Evolutionary conservation across 2,888 invertebrate genomes (phyloP).

Genomic region (Lydus trimaculatus): DNA sequence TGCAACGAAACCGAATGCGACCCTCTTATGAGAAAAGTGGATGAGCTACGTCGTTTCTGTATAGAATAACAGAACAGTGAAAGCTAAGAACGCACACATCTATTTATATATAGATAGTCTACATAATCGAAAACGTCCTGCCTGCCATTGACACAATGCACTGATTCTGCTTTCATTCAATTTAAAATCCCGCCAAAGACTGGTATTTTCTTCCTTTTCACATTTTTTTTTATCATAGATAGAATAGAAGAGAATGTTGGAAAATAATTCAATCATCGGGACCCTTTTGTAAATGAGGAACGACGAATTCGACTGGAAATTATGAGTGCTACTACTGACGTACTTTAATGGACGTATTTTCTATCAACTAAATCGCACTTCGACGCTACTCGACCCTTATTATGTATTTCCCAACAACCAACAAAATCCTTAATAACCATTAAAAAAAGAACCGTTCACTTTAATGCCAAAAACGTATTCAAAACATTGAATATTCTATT

Average conservation of each 20-base stretch:
- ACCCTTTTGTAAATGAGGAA: conserved; percentile 15
- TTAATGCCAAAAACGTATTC: background rate
- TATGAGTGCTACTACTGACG: conserved; percentile 1
- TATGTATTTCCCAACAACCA: conserved; percentile 8
- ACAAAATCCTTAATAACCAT: conserved; percentile 11
- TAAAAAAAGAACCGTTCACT: conserved; percentile 6
- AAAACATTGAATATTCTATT: conserved; percentile 7
- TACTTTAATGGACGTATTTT: conserved; percentile 13
- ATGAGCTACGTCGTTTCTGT: conserved; percentile 33
- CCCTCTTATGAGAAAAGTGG: conserved; percentile 35
- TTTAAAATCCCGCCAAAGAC: conserved; percentile 35
- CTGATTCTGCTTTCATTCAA: conserved; percentile 40
- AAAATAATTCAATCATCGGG: conserved; percentile 30
- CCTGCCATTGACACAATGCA: conserved; percentile 33
- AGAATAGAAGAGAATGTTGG: conserved; percentile 24
- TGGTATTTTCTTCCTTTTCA: conserved; percentile 21
- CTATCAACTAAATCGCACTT: conserved; percentile 13
- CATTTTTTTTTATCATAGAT: conserved; percentile 21
- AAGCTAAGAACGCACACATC: background rate
- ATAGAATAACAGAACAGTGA: conserved; percentile 9
- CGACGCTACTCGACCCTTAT: conserved; percentile 9
- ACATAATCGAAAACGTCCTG: conserved; percentile 29
- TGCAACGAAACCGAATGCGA: conserved; percentile 51
- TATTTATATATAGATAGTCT: conserved; percentile 12
- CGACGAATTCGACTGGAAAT: conserved; percentile 13